Evolutionary conservation across 2,797 vertebrate species (phyloP), one percentile per base, ranked within the genome.

Genomic region (Danio albolineatus): DNA sequence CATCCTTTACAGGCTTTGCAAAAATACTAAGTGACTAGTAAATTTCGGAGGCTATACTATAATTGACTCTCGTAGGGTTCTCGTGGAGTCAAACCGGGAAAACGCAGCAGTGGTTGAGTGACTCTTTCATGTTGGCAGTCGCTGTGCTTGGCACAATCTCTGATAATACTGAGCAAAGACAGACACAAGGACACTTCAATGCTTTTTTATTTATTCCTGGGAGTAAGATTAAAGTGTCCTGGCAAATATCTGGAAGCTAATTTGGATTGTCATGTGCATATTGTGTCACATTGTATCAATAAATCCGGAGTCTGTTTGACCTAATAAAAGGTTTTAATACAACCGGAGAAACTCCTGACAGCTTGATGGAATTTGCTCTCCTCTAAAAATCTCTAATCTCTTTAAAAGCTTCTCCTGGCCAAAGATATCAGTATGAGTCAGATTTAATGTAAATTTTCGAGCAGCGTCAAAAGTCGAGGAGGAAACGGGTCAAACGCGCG

Each of bases 361-460:
- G 64, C 12, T 76, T 83, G 81, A 82, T 85, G 81, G 64, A 74
- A 46, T 81, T 80, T 43, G 36, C 17, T 76, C 43, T 81, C 41
- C 62, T 49, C 62, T 69, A 66, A 79, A 82, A 66, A 59, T 49
- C 51, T 64, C 81, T 81, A 83, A 83, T 83, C 76, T 83, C 46
- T 82, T 57, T 82, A 80, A 83, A 85, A 85, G 83, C 83, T 79
- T 83, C 67, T 69, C 62, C 66, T 82, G 79, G 73, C 83, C 53
- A 74, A 77, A 85, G 75, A 72, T 65, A 21, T 41, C 41, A 60
- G 28, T 38, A 69, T 78, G 75, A 73, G 64, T 76, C 76, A 81
- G 56, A 67, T 49, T 43, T 48, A 44, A 72, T 67, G 60, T 65
- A 43, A 65, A 56, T 43, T 56, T 57, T 17, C 21, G 44, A 10